These are phyloP conservation scores for Baccha elongata DNA, from an alignment of 2,888 invertebrate species.

Conservation along the genomic window DNA sequence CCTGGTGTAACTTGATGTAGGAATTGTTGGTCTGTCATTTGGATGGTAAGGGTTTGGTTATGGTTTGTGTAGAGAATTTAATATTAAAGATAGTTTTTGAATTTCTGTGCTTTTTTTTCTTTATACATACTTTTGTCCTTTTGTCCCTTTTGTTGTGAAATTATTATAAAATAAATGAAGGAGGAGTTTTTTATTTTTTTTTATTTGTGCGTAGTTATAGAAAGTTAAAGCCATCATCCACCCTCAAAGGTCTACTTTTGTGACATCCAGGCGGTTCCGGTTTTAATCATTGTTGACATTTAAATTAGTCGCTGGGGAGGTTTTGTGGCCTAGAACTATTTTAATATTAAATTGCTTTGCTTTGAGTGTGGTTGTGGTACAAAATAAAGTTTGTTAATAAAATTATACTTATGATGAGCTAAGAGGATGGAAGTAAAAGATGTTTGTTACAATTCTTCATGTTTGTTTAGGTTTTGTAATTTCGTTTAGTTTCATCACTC, in stretches of 20 bases:
- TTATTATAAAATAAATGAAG: slow-evolving; percentile 11
- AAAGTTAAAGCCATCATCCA: not conserved
- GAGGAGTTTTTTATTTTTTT: not conserved
- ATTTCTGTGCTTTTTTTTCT: slow-evolving; percentile 39
- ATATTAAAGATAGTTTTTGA: slow-evolving; percentile 54
- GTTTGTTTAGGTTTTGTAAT: slow-evolving; percentile 22
- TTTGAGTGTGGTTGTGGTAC: not conserved
- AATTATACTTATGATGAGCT: slow-evolving; percentile 20
- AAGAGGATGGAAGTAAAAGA: not conserved
- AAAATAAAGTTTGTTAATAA: slow-evolving; percentile 34
- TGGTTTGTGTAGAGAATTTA: slow-evolving; percentile 36
- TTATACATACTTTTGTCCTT: slow-evolving; percentile 46
- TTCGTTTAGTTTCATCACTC: no score
- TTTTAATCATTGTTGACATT: slow-evolving; percentile 62
- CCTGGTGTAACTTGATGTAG: not conserved
- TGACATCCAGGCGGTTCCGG: slow-evolving; percentile 45
- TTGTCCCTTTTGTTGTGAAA: slow-evolving; percentile 42
- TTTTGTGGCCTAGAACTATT: slow-evolving; percentile 36
- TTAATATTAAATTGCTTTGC: slow-evolving; percentile 39
- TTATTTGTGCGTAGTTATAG: not conserved
- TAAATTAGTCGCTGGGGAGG: slow-evolving; percentile 49
- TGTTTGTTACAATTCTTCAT: slow-evolving; percentile 9
- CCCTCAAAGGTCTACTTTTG: slow-evolving; percentile 37
- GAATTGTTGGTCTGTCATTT: not conserved
- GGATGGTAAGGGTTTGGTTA: not conserved